Base-by-base conservation (phyloP, 2,797 vertebrate genomes). In the Danio aesculapii region DNA sequence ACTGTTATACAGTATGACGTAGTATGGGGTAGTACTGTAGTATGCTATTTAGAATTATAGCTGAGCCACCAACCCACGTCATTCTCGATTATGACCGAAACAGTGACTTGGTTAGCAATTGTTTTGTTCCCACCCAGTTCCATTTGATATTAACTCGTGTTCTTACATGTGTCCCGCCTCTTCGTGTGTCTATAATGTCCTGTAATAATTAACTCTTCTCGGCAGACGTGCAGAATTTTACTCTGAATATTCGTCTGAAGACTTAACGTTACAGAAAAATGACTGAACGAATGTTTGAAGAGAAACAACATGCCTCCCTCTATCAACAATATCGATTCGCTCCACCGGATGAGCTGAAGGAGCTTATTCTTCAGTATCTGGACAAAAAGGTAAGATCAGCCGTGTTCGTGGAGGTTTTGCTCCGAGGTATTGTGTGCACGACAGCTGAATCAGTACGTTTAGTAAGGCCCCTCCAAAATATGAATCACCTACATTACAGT, bases 251-350 rank as follows among this genome's bases (percentile, higher is more conserved):
- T 61, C 7, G 6, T 17, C 57, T 55, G 46, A 50, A 52, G 4
- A 10, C 6, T 49, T 49, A 1, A 1, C 47, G 7, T 8, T 8
- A 41, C 44, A 12, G 21, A 19, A 70, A 80, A 41, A 93, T 94
- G 93, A 73, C 92, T 0, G 64, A 88, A 83, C 86, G 81, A 14
- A 73, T 94, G 81, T 94, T 94, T 84, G 92, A 93, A 79, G 92
- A 88, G 75, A 93, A 92, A 85, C 86, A 92, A 41, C 93, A 94
- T 57, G 90, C 93, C 3, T 86, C 89, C 7, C n/a, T 92, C 53
- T 94, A 94, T 84, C 92, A 93, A 55, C 89, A 84, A 81, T 93
- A 91, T 77, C 91, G 92, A 73, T 89, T 91, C 11, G 72, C 59
- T 5, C 92, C 93, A 81, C 92, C 93, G 19, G 83, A 87, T 1